Conservation (phyloP, 2,888 invertebrate species). For the Nemotelus nigrinus region DNA sequence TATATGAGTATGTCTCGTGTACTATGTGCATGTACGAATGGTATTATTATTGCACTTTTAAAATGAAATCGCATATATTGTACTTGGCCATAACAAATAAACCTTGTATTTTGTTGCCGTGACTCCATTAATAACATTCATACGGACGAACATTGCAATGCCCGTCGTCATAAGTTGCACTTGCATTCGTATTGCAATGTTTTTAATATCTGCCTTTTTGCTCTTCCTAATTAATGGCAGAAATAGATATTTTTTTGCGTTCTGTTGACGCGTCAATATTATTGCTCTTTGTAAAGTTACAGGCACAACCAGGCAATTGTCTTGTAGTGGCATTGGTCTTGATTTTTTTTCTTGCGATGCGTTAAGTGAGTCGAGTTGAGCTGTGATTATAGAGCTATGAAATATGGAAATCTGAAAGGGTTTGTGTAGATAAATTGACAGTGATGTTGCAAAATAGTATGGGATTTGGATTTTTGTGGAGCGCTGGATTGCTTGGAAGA, state of each 20-base stretch:
- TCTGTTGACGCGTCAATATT: not conserved
- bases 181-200: not conserved
- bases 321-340: not conserved
- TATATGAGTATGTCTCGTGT: no score
- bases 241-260: not conserved
- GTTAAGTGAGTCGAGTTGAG: no score
- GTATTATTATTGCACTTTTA: not conserved
- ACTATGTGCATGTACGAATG: no score
- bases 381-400: no score
- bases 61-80: constrained; percentile 13
- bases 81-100: constrained; percentile 23
- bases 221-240: constrained; percentile 6
- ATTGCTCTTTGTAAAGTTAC: not conserved
- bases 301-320: not conserved
- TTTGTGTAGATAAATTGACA: no score
- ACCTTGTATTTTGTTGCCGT: constrained; percentile 25
- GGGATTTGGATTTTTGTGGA: no score
- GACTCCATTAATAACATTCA: constrained; percentile 11
- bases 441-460: no score
- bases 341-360: not conserved
- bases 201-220: not conserved
- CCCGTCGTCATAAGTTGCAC: no score
- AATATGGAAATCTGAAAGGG: no score
- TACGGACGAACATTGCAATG: not conserved
- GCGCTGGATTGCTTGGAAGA: no score